These are phyloP conservation scores for Galendromus occidentalis DNA, from an alignment of 1,140 invertebrate species.

Conservation along the genomic window DNA sequence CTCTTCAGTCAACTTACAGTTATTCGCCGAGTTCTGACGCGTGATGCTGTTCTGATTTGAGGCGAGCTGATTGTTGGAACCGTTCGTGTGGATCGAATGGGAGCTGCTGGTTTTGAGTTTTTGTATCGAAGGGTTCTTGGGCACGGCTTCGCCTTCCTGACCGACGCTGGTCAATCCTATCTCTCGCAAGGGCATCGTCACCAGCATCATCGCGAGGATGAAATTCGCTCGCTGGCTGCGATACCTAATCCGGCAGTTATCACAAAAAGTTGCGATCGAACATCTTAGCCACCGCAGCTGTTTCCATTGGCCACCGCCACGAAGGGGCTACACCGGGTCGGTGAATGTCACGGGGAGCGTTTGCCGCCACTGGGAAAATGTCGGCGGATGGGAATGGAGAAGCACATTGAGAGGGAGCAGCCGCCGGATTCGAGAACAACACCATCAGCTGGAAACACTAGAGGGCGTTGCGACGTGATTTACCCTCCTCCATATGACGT, in stretches of 20 bases:
- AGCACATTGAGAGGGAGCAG: too few species aligned
- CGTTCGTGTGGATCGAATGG: constrained; percentile 9
- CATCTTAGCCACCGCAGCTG: too few species aligned
- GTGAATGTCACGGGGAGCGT: too few species aligned
- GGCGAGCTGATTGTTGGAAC: constrained; percentile 1
- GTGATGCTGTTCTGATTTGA: constrained; percentile 7
- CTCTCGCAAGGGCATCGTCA: constrained; percentile 4
- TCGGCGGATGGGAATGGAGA: too few species aligned
- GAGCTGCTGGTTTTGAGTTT: constrained; percentile 8
- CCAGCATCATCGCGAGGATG: neutral
- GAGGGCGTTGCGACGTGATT: neutral
- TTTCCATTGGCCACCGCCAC: too few species aligned
- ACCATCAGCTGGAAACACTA: constrained; percentile 2
- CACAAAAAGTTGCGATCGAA: too few species aligned
- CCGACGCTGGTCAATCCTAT: neutral
- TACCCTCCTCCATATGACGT: too few species aligned
- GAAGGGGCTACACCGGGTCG: too few species aligned
- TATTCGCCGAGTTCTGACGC: neutral
- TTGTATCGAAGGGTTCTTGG: constrained; percentile 2
- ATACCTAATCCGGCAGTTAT: too few species aligned
- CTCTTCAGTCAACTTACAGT: neutral
- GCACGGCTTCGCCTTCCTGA: neutral
- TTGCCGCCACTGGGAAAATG: too few species aligned
- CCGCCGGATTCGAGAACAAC: neutral
- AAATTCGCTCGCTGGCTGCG: too few species aligned